phyloP scores from a whole-genome alignment of 1,140 invertebrate genomes.

The Drosophila parvula region DNA sequence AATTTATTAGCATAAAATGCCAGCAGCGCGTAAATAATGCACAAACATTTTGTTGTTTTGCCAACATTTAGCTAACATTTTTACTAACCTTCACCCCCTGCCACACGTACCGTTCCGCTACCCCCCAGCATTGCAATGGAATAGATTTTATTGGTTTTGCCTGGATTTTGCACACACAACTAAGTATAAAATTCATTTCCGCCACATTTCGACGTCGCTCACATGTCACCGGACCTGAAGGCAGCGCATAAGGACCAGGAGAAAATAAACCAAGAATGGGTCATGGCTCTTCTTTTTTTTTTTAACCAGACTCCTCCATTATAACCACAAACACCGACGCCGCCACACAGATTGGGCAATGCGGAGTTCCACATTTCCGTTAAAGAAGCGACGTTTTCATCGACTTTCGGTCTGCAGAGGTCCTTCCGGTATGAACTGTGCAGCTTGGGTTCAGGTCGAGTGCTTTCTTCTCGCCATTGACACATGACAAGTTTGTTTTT shows the following conservation, averaged over 20 bases:
- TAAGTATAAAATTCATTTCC: conserved; percentile 78
- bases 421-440: conserved; percentile 16
- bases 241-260: conserved; percentile 6
- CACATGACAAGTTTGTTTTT: conserved; percentile 53
- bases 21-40: conserved; percentile 79
- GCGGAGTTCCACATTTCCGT: conserved; percentile 69
- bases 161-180: conserved; percentile 40
- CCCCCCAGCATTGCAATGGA: neutral
- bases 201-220: conserved; percentile 73
- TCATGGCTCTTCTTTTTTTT: conserved; percentile 23
- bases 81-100: conserved; percentile 1
- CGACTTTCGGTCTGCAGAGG: conserved; percentile 16
- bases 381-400: conserved; percentile 63
- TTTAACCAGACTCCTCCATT: conserved; percentile 48
- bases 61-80: conserved; percentile 46
- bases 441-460: conserved; percentile 40
- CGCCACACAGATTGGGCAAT: conserved; percentile 20
- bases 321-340: conserved; percentile 11
- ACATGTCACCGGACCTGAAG: conserved; percentile 58
- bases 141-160: conserved; percentile 66
- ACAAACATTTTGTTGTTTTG: conserved; percentile 74
- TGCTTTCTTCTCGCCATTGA: conserved; percentile 61
- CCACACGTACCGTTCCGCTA: neutral
- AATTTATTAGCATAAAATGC: conserved; percentile 82
- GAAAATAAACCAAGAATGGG: neutral